Base-by-base conservation (phyloP, 2,797 vertebrate genomes). In the Stomatorhinus walkeri region DNA sequence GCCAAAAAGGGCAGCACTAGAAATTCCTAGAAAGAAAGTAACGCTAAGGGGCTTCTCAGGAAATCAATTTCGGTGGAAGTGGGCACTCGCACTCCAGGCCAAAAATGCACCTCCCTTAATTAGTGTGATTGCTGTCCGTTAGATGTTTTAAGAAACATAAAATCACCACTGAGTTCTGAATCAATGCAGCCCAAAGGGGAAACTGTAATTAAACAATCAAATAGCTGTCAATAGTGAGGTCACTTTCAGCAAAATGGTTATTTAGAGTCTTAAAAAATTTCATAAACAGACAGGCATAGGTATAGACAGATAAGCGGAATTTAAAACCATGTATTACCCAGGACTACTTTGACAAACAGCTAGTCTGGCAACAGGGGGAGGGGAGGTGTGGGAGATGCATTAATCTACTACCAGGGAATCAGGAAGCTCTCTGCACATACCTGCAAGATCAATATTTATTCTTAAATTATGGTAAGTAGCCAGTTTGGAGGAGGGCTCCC, bases 401-500 rank as follows among this genome's bases (percentile, higher is more conserved):
- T 36, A 56, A 56, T 87, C 28, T 87, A 36, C 49, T 54, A 56
- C 24, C 6, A 56, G 52, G 52, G 28, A 56, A 14, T 14, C 22
- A 72, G 24, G 87, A 48, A 68, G 87, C 61, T 79, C 24, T 76
- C n/a, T 36, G 28, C 10, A 88, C 81, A 88, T 48, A 52, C 51
- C 28, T 40, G 49, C 14, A 40, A 59, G n/a, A 81, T 81, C 48
- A 56, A 24, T 88, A 22, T 51, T 88, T 76, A 72, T 51, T 76
- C 22, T 22, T 51, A 88, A 83, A 54, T 43, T 36, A 32, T 56
- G 72, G 32, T 54, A 24, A 59, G 36, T 36, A 36, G 22, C 19
- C 2, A 56, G 52, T n/a, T 61, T 40, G 22, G 28, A n/a, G n/a
- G 40, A 54, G 51, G 49, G 48, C n/a, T 28, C 14, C 19, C 56